Evolutionary conservation across 1,140 invertebrate species (phyloP).

Genomic region (Sinella curviseta): DNA sequence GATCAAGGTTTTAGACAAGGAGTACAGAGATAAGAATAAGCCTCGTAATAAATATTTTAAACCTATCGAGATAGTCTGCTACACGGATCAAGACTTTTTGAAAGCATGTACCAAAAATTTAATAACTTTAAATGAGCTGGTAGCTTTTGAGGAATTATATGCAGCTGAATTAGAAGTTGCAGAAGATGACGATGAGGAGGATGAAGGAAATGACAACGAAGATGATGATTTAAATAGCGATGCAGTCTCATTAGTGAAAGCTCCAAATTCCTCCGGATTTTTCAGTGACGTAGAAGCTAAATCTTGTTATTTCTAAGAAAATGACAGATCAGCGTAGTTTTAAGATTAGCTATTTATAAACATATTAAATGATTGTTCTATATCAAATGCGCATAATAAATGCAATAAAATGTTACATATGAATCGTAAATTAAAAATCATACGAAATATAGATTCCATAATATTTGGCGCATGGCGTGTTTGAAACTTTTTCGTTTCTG

Average conservation of each 20-base stretch:
- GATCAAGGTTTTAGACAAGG: slow-evolving; percentile 30
- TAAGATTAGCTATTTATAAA: too few relatives aligned
- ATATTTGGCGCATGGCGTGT: too few relatives aligned
- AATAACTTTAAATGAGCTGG: slow-evolving; percentile 39
- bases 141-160: slow-evolving; percentile 44
- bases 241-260: neutral
- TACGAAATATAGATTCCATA: too few relatives aligned
- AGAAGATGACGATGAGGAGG: neutral
- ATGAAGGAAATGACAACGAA: neutral
- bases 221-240: too few relatives aligned
- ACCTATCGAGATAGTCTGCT: slow-evolving; percentile 37
- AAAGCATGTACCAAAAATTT: slow-evolving; percentile 35
- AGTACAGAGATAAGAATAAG: slow-evolving; percentile 22
- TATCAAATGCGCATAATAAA: too few relatives aligned
- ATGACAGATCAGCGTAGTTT: too few relatives aligned
- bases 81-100: slow-evolving; percentile 42
- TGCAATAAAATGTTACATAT: too few relatives aligned
- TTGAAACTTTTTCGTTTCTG: too few relatives aligned
- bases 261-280: slow-evolving; percentile 22
- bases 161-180: slow-evolving; percentile 14
- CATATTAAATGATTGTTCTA: too few relatives aligned
- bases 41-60: slow-evolving; percentile 39
- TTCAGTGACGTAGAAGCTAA: slow-evolving; percentile 32
- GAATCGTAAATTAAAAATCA: too few relatives aligned
- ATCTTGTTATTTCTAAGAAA: slow-evolving; percentile 41